phyloP scores from a whole-genome alignment of 2,797 vertebrate genomes.

The Arnoldichthys spilopterus region DNA sequence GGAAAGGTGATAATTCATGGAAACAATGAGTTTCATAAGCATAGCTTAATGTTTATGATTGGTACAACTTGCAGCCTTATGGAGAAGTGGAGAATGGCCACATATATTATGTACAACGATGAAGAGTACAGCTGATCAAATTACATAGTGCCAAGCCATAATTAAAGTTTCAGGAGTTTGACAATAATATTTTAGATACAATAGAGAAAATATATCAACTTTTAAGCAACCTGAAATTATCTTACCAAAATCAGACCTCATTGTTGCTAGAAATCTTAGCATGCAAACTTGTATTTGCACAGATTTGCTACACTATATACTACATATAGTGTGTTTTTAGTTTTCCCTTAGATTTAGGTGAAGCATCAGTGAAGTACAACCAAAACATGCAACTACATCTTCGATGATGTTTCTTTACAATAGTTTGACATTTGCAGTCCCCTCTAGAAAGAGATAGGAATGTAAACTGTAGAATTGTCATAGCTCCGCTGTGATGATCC shows the following conservation, averaged over 20 bases:
- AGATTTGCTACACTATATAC: constrained; percentile 15
- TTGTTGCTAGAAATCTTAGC: constrained; percentile 27
- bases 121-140: constrained; percentile 5
- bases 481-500: constrained; percentile 3
- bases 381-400: background rate
- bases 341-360: background rate
- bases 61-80: constrained; percentile 31
- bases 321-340: background rate
- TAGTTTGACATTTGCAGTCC: background rate
- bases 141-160: constrained; percentile 54
- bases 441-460: constrained; percentile 39
- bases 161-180: constrained; percentile 50
- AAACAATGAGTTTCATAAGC: background rate
- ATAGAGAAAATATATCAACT: constrained; percentile 7
- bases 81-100: constrained; percentile 30
- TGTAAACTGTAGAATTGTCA: constrained; percentile 10
- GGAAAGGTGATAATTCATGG: background rate
- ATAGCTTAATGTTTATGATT: constrained; percentile 22
- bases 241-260: constrained; percentile 42
- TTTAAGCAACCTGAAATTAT: constrained; percentile 31
- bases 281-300: constrained; percentile 47
- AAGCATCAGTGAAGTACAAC: constrained; percentile 7
- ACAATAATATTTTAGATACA: constrained; percentile 25
- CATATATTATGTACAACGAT: constrained; percentile 8
- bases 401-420: background rate